phyloP scores from a whole-genome alignment of 2,113 vertebrate species.

The Herpetotheres cachinnans region DNA sequence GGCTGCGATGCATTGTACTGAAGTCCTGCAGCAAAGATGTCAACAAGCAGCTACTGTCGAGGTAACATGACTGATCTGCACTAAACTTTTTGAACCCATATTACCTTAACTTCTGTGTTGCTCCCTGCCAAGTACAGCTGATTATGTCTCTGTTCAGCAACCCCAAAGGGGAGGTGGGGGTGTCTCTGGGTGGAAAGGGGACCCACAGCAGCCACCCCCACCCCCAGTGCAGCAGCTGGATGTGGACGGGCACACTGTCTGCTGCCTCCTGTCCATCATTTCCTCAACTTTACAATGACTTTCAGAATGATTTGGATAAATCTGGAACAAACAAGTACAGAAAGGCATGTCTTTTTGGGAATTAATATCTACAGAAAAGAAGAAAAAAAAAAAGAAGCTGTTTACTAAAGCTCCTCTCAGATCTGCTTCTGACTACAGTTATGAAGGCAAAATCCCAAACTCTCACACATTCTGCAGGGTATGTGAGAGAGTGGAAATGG shows the following conservation, averaged over 20 bases:
- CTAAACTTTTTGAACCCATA: not conserved
- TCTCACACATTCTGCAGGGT: not conserved
- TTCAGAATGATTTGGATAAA: not conserved
- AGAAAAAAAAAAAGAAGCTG: too few relatives aligned
- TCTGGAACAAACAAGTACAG: not conserved
- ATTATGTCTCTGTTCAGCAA: not conserved
- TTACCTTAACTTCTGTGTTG: not conserved
- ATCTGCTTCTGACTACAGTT: not conserved
- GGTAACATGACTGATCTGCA: not conserved
- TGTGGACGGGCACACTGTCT: too few relatives aligned
- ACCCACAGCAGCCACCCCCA: too few relatives aligned
- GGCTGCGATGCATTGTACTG: not conserved
- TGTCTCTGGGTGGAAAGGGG: not conserved
- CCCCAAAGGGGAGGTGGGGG: accelerated
- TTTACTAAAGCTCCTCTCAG: not conserved
- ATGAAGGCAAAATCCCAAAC: not conserved
- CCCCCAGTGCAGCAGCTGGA: not conserved
- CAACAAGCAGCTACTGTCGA: not conserved
- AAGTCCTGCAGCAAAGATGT: not conserved
- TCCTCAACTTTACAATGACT: not conserved
- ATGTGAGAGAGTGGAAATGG: not conserved
- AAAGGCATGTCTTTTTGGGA: not conserved
- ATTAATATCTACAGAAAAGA: not conserved
- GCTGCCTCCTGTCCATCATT: not conserved
- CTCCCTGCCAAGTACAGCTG: not conserved